These are phyloP conservation scores for Netelia virgata DNA, from an alignment of 2,888 invertebrate species.

Conservation along the genomic window DNA sequence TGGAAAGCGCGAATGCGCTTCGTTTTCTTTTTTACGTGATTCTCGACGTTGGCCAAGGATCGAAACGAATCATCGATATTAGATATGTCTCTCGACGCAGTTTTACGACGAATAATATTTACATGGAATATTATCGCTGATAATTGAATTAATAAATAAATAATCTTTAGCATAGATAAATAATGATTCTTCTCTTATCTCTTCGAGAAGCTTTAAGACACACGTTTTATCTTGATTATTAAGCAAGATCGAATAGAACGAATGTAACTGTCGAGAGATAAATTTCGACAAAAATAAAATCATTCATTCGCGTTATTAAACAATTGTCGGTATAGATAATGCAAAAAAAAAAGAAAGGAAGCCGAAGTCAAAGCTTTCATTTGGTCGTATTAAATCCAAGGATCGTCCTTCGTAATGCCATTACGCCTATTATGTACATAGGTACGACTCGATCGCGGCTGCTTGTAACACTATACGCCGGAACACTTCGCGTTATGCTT, in stretches of 20 bases:
- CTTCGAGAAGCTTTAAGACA: no score
- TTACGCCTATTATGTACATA: conserved; percentile 58
- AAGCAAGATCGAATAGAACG: not conserved
- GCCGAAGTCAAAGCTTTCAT: no score
- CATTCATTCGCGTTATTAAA: not conserved
- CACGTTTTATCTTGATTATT: no score
- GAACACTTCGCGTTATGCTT: conserved; percentile 67
- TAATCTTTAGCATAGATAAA: no score
- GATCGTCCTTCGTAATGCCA: not conserved
- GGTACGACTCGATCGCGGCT: conserved; percentile 57
- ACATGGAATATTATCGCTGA: no score
- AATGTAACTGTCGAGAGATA: not conserved
- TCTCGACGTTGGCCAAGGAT: not conserved
- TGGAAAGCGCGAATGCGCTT: conserved; percentile 58
- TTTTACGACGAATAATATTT: no score
- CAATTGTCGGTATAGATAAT: no score
- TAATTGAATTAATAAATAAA: no score
- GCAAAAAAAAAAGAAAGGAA: no score
- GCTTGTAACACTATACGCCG: conserved; percentile 75
- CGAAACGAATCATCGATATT: not conserved
- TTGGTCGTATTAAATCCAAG: no score
- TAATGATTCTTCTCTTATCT: no score
- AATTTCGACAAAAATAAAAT: not conserved
- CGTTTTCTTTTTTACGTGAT: conserved; percentile 39
- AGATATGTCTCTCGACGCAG: no score